Conservation (phyloP, 2,888 invertebrate genomes). For the Dastarcus helophoroides region DNA sequence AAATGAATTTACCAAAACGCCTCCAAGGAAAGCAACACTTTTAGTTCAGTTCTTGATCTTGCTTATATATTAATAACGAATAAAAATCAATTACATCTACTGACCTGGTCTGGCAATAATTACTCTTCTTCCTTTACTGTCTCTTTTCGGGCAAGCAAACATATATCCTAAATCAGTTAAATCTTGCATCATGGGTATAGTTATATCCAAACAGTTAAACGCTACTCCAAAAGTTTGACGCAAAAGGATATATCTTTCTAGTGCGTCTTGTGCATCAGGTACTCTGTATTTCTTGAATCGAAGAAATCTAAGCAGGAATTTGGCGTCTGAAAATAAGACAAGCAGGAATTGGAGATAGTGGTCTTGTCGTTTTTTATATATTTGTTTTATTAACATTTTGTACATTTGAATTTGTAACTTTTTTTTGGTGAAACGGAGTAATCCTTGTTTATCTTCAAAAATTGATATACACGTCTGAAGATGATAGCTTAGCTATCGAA, state of each 20-base stretch:
- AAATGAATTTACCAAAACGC: too few relatives aligned
- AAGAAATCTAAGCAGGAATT: slow-evolving; percentile 61
- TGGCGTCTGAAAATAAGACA: slow-evolving; percentile 43
- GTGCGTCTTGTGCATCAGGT: slow-evolving; percentile 63
- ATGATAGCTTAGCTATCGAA: too few relatives aligned
- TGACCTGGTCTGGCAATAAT: slow-evolving; percentile 68
- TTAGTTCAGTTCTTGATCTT: too few relatives aligned
- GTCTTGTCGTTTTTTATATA: too few relatives aligned
- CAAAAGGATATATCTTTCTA: slow-evolving; percentile 65
- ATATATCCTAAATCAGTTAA: slow-evolving; percentile 62
- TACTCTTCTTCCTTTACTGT: slow-evolving; percentile 60
- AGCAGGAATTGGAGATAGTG: background rate
- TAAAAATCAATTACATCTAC: too few relatives aligned
- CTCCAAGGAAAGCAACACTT: too few relatives aligned
- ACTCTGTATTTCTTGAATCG: slow-evolving; percentile 74
- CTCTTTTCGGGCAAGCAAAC: slow-evolving; percentile 67
- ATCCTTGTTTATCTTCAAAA: too few relatives aligned
- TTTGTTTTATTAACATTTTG: too few relatives aligned
- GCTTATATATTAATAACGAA: too few relatives aligned
- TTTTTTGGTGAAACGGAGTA: too few relatives aligned
- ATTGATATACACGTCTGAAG: too few relatives aligned
- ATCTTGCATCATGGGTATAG: slow-evolving; percentile 57
- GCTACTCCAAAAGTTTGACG: slow-evolving; percentile 66
- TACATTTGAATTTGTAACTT: too few relatives aligned
- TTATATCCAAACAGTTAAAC: slow-evolving; percentile 61